phyloP scores from a whole-genome alignment of 2,113 vertebrate species.

The Paedocypris sp. region DNA sequence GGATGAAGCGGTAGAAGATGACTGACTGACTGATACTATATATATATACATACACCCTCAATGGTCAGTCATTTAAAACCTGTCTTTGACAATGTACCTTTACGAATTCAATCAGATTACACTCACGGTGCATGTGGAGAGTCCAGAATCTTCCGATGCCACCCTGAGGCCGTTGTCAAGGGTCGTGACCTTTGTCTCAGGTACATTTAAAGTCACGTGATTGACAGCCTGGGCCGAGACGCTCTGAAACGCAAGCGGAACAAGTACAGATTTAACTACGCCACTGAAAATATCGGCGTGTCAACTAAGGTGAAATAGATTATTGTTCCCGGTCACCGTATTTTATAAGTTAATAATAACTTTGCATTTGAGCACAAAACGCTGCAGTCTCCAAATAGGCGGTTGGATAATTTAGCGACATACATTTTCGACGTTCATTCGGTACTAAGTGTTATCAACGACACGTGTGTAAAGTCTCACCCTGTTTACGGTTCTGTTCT shows the following conservation, averaged over 20 bases:
- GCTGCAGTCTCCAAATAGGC: not conserved
- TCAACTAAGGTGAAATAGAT: no score
- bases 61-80: no score
- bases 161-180: slow-evolving; percentile 85
- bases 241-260: slow-evolving; percentile 39
- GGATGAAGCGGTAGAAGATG: no score
- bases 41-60: no score
- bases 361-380: not conserved
- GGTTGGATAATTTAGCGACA: not conserved
- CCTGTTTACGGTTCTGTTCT: slow-evolving; percentile 23
- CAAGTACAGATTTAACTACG: no score
- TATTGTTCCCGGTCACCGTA: not conserved
- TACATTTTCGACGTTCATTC: not conserved
- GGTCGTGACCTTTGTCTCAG: slow-evolving; percentile 81
- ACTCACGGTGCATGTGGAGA: slow-evolving; percentile 85
- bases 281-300: not conserved
- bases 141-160: slow-evolving; percentile 87
- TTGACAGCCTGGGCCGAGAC: slow-evolving; percentile 60
- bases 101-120: no score
- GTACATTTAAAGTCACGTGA: slow-evolving; percentile 79
- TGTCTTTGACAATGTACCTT: no score
- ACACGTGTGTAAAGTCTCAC: slow-evolving; percentile 30
- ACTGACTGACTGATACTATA: no score
- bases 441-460: not conserved
- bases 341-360: no score